Evolutionary conservation across 35 echinoderm and acorn worm genomes (phyloP).

Genomic region (Stichopus chloronotus): DNA sequence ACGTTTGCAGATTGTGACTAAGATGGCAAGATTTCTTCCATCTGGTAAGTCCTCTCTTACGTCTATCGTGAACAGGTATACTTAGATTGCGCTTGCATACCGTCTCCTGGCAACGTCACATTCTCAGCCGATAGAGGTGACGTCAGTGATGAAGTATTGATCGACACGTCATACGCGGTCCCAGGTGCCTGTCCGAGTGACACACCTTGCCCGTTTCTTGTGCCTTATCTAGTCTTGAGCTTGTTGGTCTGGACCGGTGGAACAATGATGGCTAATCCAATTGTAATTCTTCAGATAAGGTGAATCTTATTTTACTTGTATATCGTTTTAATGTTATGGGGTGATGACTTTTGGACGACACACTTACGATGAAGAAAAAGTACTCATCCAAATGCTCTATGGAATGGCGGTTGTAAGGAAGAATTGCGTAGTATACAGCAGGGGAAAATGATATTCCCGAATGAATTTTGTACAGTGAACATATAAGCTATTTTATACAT

Average conservation of each 20-base stretch:
- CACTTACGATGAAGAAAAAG: too few relatives aligned
- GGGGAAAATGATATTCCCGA: too few relatives aligned
- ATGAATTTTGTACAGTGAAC: too few relatives aligned
- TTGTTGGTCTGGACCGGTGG: not conserved
- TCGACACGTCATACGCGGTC: conserved; percentile 13
- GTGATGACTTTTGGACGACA: too few relatives aligned
- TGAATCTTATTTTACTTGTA: not conserved
- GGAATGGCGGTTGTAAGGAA: too few relatives aligned
- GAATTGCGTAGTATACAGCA: too few relatives aligned
- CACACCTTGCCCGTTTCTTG: not conserved
- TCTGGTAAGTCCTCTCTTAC: too few relatives aligned
- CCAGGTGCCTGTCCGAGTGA: not conserved
- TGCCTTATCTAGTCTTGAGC: conserved; percentile 1
- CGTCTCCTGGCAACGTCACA: not conserved
- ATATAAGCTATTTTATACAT: too few relatives aligned
- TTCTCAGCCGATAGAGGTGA: not conserved
- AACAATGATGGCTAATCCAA: conserved; percentile 19
- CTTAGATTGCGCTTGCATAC: not conserved
- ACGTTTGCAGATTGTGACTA: too few relatives aligned
- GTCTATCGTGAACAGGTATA: not conserved
- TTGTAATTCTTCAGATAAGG: conserved; percentile 25
- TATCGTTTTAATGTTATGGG: not conserved
- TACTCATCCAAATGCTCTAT: too few relatives aligned
- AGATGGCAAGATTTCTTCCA: too few relatives aligned
- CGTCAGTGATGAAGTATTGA: not conserved